A percentile compares a stretch with the other conserved stretches of the same genome.
phyloP scores from a whole-genome alignment of 35 echinoderm and acorn worm genomes.

The Apostichopus parvimensis region DNA sequence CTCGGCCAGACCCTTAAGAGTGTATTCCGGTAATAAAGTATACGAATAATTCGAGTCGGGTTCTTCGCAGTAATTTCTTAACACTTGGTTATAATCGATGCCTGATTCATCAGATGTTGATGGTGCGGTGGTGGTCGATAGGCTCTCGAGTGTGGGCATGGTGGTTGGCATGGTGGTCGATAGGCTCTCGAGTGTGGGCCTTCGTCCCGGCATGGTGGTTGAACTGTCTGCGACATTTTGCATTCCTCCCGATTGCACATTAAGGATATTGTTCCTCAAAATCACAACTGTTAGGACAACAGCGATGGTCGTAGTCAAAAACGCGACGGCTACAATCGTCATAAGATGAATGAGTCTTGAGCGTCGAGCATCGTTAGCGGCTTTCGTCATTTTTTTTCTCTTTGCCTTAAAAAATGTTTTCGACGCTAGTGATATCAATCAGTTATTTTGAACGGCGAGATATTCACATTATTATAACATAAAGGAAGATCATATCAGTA shows the following conservation, averaged over 20 bases:
- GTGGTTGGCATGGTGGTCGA: too few species aligned
- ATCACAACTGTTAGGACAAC: not conserved
- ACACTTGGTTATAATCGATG: not conserved
- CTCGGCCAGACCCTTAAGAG: not conserved
- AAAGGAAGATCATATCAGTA: too few species aligned
- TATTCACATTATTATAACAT: too few species aligned
- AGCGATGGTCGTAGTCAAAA: not conserved
- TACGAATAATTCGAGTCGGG: not conserved
- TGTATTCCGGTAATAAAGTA: not conserved
- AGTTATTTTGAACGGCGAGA: too few species aligned
- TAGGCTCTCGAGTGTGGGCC: too few species aligned
- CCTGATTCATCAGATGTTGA: not conserved
- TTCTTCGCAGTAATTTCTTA: not conserved
- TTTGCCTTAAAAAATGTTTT: too few species aligned
- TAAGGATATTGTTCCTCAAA: not conserved
- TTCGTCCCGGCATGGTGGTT: too few species aligned
- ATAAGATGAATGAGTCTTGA: not conserved
- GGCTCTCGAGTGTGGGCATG: too few species aligned
- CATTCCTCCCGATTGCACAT: not conserved
- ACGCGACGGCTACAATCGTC: not conserved
- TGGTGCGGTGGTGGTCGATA: not conserved
- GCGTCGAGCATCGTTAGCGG: not conserved
- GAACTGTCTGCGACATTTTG: too few species aligned
- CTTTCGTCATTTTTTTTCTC: too few species aligned
- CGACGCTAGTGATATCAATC: too few species aligned